Conservation (phyloP, 1,140 invertebrate genomes). For the Leptonema lineaticorne region DNA sequence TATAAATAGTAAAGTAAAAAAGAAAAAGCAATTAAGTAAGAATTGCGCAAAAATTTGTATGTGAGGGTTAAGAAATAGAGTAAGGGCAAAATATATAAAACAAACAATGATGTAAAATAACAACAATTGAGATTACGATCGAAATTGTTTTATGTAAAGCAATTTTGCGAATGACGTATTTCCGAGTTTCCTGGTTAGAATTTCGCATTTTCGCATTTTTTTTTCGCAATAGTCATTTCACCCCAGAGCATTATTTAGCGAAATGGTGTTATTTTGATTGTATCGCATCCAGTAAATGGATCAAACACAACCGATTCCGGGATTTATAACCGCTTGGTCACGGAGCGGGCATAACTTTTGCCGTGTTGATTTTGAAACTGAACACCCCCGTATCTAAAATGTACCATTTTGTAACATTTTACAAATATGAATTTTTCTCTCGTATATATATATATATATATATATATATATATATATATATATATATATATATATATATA, state of each 20-base stretch:
- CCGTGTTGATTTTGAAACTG: too few relatives aligned
- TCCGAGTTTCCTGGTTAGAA: neutral
- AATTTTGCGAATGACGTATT: neutral
- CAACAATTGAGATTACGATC: constrained; percentile 1
- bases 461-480: too few relatives aligned
- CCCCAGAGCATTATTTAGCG: neutral
- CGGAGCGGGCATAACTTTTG: neutral
- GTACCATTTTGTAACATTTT: too few relatives aligned
- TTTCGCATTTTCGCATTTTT: too few relatives aligned
- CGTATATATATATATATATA: too few relatives aligned
- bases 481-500: too few relatives aligned
- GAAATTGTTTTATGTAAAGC: neutral
- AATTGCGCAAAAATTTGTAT: neutral
- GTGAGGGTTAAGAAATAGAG: neutral
- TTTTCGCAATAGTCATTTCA: too few relatives aligned
- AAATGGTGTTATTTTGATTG: constrained; percentile 2
- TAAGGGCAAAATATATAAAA: neutral
- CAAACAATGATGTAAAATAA: neutral
- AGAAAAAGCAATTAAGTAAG: neutral
- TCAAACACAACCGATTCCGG: neutral
- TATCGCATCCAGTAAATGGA: constrained; percentile 14
- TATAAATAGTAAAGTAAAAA: too few relatives aligned
- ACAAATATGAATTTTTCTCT: too few relatives aligned
- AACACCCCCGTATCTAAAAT: too few relatives aligned
- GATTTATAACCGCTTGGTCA: too few relatives aligned